A percentile compares a stretch with the other conserved stretches of the same genome.
Conservation (phyloP, 2,888 invertebrate species). For the Acleris cristana region DNA sequence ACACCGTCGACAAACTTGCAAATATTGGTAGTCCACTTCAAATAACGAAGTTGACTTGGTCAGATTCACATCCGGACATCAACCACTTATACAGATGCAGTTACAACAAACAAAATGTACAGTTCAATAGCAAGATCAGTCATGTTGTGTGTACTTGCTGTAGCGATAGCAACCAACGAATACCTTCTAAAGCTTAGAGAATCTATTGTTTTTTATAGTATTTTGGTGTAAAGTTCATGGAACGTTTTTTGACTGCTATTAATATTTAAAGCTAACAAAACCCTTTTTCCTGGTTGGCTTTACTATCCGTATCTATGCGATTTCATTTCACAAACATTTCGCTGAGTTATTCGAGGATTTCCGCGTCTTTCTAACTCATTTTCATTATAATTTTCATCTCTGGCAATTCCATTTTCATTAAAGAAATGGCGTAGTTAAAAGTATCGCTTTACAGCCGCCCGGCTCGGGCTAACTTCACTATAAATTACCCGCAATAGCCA, state of each 20-base stretch:
- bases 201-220: too few relatives aligned
- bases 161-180: too few relatives aligned
- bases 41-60: conserved; percentile 17
- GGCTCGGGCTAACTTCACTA: conserved; percentile 35
- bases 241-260: too few relatives aligned
- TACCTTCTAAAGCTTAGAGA: too few relatives aligned
- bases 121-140: too few relatives aligned
- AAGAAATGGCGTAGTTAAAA: conserved; percentile 27
- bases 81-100: conserved; percentile 16
- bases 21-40: conserved; percentile 35
- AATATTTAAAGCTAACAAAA: too few relatives aligned
- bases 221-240: too few relatives aligned
- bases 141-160: too few relatives aligned
- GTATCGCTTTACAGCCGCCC: conserved; percentile 23
- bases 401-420: conserved; percentile 11
- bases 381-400: background rate
- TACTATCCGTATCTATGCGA: too few relatives aligned
- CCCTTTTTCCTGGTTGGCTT: too few relatives aligned
- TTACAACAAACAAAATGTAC: background rate
- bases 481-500: conserved; percentile 53
- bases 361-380: background rate
- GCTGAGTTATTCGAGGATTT: background rate
- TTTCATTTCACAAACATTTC: conserved; percentile 5
- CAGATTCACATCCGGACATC: conserved; percentile 27
- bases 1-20: conserved; percentile 46